phyloP scores from a whole-genome alignment of 2,888 invertebrate species.

The Caenorhabditis angaria region DNA sequence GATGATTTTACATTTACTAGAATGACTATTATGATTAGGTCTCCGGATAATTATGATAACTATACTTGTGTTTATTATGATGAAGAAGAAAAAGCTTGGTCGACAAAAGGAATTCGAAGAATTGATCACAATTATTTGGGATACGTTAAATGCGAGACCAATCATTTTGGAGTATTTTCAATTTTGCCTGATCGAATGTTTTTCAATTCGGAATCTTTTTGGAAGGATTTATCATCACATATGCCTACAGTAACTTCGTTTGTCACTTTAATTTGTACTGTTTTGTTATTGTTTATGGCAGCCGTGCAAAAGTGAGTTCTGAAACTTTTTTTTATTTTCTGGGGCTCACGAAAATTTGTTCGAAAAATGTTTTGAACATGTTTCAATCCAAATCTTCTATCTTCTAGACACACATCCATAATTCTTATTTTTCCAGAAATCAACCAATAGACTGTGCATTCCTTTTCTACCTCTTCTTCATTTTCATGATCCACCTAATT shows the following conservation, averaged over 20 bases:
- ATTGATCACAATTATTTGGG: slow-evolving; percentile 52
- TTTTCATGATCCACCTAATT: slow-evolving; percentile 58
- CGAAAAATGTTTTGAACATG: too few relatives aligned
- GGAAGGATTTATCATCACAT: slow-evolving; percentile 48
- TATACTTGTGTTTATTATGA: slow-evolving; percentile 69
- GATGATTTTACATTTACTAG: slow-evolving; percentile 37
- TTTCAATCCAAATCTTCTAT: too few relatives aligned
- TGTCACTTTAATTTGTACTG: slow-evolving; percentile 49
- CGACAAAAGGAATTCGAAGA: slow-evolving; percentile 61
- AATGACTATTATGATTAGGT: slow-evolving; percentile 56
- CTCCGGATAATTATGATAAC: slow-evolving; percentile 52
- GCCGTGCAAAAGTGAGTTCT: slow-evolving; percentile 61
- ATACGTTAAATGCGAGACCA: slow-evolving; percentile 65
- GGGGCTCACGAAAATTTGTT: too few relatives aligned
- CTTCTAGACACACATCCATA: neutral
- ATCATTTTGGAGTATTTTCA: slow-evolving; percentile 64
- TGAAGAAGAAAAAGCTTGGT: slow-evolving; percentile 64
- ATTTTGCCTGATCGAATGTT: slow-evolving; percentile 65
- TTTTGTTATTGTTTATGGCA: slow-evolving; percentile 63
- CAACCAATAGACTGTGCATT: slow-evolving; percentile 62
- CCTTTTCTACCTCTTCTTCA: slow-evolving; percentile 58
- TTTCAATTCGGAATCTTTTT: slow-evolving; percentile 39
- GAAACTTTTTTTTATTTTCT: too few relatives aligned
- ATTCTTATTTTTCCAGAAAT: slow-evolving; percentile 51
- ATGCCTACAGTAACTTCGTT: slow-evolving; percentile 62